Conservation (phyloP, 2,113 vertebrate genomes). For the Orientallactaga bullata region DNA sequence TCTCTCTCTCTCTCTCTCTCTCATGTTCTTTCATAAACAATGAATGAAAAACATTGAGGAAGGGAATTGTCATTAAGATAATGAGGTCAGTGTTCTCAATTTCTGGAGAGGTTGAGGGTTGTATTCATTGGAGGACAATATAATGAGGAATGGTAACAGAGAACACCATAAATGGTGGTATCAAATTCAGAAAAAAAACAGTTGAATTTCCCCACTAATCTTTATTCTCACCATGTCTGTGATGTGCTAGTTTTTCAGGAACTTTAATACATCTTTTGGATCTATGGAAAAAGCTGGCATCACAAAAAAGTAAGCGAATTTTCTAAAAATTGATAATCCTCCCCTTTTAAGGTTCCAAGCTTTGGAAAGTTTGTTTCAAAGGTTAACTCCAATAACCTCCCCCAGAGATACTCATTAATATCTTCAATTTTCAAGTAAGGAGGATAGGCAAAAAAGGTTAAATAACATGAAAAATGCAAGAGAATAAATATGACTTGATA, state of each 20-base stretch:
- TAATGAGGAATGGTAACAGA: neutral
- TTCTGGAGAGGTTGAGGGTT: neutral
- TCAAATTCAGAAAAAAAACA: neutral
- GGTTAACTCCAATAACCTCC: neutral
- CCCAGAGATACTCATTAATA: neutral
- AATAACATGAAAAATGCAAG: neutral
- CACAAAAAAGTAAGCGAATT: neutral
- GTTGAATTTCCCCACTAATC: neutral
- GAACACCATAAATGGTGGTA: neutral
- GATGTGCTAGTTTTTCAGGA: neutral
- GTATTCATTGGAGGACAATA: neutral
- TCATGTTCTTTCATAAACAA: too few relatives aligned
- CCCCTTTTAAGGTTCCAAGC: neutral
- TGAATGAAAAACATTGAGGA: too few relatives aligned
- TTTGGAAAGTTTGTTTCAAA: neutral
- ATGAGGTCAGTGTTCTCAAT: neutral
- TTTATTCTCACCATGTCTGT: neutral
- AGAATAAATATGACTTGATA: neutral
- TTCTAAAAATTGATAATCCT: neutral
- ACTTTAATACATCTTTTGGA: constrained; percentile 4
- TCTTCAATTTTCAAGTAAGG: constrained; percentile 30
- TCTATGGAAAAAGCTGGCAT: neutral
- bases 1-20: too few relatives aligned
- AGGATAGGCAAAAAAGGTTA: neutral
- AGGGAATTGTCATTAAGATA: neutral